These are phyloP conservation scores for Pipa parva DNA, from an alignment of 2,113 vertebrate genomes.

Conservation along the genomic window DNA sequence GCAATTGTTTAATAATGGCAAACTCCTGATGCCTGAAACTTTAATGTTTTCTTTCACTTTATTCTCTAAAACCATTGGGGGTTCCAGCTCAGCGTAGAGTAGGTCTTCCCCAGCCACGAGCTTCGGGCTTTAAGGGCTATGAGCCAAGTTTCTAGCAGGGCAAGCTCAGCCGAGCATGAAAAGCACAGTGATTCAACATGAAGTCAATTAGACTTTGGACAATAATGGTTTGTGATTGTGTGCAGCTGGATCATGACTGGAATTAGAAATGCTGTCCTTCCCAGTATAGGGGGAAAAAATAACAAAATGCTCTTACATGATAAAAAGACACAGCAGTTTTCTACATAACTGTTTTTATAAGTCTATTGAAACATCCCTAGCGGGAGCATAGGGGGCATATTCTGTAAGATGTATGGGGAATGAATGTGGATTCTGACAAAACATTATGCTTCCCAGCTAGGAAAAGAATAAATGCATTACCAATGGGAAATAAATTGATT, in stretches of 20 bases:
- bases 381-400: neutral
- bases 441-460: neutral
- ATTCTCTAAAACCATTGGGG: constrained; percentile 5
- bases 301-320: neutral
- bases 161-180: constrained; percentile 33
- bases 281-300: constrained; percentile 7
- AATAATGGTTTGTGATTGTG: constrained; percentile 37
- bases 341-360: neutral
- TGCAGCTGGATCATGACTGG: constrained; percentile 24
- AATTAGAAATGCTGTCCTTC: constrained; percentile 12
- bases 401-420: neutral
- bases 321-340: constrained; percentile 3
- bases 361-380: constrained; percentile 5
- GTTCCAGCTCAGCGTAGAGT: constrained; percentile 2
- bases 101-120: constrained; percentile 15
- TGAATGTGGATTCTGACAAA: neutral
- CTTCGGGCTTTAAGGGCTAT: constrained; percentile 24
- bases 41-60: constrained; percentile 27
- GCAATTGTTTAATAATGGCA: constrained; percentile 18
- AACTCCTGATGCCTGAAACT: neutral
- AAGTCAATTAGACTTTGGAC: constrained; percentile 40
- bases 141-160: constrained; percentile 30
- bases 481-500: neutral
- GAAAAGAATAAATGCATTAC: neutral
- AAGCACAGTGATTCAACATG: constrained; percentile 41